These are phyloP conservation scores for Rhynchotus rufescens DNA, from an alignment of 2,797 vertebrate genomes.

Conservation along the genomic window DNA sequence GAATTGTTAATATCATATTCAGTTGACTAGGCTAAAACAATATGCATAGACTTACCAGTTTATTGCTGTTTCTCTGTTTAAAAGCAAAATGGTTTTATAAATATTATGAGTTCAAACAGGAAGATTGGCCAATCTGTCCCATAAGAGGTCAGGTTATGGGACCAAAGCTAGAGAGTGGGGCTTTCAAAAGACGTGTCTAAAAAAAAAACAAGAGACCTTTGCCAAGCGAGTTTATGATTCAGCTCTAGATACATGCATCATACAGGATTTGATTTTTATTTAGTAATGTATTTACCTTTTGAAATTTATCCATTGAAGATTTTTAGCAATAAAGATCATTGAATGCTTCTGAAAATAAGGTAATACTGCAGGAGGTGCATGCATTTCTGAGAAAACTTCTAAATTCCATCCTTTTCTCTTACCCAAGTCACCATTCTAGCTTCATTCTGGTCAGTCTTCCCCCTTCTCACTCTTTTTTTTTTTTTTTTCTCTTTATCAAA, in stretches of 20 bases:
- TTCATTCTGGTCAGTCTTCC: background rate
- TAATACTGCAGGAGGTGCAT: background rate
- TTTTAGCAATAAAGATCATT: background rate
- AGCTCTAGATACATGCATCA: background rate
- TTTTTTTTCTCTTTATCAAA: background rate
- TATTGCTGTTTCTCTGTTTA: background rate
- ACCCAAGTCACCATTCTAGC: background rate
- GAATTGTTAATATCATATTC: no score
- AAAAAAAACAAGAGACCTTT: background rate
- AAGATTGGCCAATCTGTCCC: background rate
- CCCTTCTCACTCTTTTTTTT: background rate
- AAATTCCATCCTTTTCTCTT: background rate
- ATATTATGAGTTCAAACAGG: background rate
- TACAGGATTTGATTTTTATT: background rate
- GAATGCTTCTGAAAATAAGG: background rate
- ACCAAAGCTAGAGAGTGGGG: background rate
- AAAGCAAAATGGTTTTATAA: background rate
- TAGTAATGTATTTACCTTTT: background rate
- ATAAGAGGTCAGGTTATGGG: background rate
- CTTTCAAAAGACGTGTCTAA: background rate
- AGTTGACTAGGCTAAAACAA: background rate
- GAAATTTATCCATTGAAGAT: background rate
- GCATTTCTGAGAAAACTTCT: background rate
- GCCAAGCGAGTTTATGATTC: background rate
- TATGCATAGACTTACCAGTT: background rate